These are phyloP conservation scores for Sorex maritimensis DNA, from an alignment of 2,797 vertebrate genomes.

Conservation along the genomic window DNA sequence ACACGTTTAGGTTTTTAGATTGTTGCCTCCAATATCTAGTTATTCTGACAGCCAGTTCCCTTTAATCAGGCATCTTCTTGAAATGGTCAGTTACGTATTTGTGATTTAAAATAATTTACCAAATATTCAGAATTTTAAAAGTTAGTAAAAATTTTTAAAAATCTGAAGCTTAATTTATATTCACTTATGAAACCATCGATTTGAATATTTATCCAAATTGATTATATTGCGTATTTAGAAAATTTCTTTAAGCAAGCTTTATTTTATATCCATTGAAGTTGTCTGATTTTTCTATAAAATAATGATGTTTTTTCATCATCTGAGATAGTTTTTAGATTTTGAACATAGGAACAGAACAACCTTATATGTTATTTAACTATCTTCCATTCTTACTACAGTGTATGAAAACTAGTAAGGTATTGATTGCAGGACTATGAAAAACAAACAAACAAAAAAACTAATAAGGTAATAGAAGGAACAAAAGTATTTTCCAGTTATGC, in stretches of 20 bases:
- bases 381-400: not conserved
- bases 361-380: not conserved
- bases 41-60: constrained; percentile 14
- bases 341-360: not conserved
- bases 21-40: constrained; percentile 55
- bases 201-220: not conserved
- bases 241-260: constrained; percentile 39
- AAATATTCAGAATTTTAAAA: constrained; percentile 28
- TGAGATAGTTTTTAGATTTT: constrained; percentile 41
- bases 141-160: not conserved
- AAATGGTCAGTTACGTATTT: not conserved
- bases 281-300: constrained; percentile 66
- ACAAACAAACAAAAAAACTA: too few species aligned
- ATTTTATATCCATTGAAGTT: not conserved
- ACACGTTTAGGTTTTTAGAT: constrained; percentile 55
- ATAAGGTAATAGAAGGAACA: too few species aligned
- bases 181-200: not conserved
- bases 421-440: too few species aligned
- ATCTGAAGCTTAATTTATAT: constrained; percentile 17
- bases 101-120: not conserved
- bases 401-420: not conserved
- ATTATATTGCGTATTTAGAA: constrained; percentile 2
- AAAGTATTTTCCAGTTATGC: not conserved
- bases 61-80: constrained; percentile 33
- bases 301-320: not conserved